Conservation (phyloP, 2,888 invertebrate genomes). For the Perdita meconis region DNA sequence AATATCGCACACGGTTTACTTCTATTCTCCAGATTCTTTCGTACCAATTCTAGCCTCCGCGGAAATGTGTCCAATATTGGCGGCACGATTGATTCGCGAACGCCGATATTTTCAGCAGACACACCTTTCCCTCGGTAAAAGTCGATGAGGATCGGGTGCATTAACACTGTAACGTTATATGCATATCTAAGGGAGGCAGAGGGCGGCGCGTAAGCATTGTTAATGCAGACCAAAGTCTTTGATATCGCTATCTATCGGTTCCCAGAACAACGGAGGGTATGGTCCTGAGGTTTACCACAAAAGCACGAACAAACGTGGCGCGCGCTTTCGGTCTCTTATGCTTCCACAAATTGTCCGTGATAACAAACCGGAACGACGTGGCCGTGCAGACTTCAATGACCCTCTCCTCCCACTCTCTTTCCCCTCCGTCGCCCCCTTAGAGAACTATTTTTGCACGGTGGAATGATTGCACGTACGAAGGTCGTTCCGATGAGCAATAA, state of each 20-base stretch:
- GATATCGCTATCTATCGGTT: slow-evolving; percentile 72
- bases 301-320: slow-evolving; percentile 53
- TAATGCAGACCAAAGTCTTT: slow-evolving; percentile 45
- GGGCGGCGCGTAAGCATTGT: slow-evolving; percentile 38
- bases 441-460: slow-evolving; percentile 58
- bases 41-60: not conserved
- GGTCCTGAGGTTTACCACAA: slow-evolving; percentile 49
- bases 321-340: slow-evolving; percentile 62
- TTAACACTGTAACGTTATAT: slow-evolving; percentile 28
- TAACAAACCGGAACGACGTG: slow-evolving; percentile 68
- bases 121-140: not conserved
- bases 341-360: slow-evolving; percentile 66
- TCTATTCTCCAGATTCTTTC: too few species aligned
- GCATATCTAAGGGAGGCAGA: slow-evolving; percentile 10
- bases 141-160: slow-evolving; percentile 15
- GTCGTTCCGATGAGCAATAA: slow-evolving; percentile 30
- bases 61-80: not conserved
- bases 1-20: too few species aligned
- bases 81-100: slow-evolving; percentile 11
- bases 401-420: slow-evolving; percentile 21
- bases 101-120: slow-evolving; percentile 9
- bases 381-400: slow-evolving; percentile 63
- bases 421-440: not conserved
- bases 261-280: slow-evolving; percentile 56
- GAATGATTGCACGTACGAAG: slow-evolving; percentile 55